These are phyloP conservation scores for Eilema sororculum DNA, from an alignment of 2,888 invertebrate genomes.

Conservation along the genomic window DNA sequence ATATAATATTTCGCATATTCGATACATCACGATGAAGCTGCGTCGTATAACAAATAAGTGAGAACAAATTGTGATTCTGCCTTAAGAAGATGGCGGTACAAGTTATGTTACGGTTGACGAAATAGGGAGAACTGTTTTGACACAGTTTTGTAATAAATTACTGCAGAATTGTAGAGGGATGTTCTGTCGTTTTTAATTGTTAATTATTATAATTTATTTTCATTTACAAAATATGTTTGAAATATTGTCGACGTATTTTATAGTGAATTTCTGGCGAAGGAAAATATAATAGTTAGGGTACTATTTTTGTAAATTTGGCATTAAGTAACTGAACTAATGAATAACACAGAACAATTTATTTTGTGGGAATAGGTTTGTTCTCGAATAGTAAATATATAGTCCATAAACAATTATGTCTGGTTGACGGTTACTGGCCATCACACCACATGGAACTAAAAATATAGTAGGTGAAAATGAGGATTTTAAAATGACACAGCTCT, in stretches of 20 bases:
- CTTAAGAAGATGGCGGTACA: conserved; percentile 20
- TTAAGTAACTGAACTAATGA: neutral
- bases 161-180: conserved; percentile 31
- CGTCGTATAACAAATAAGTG: neutral
- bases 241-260: neutral
- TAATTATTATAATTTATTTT: neutral
- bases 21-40: no score
- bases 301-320: no score
- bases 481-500: no score
- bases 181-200: neutral
- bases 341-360: neutral
- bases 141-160: conserved; percentile 31
- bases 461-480: neutral
- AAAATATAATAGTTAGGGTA: neutral
- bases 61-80: no score
- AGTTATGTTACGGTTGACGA: conserved; percentile 14
- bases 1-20: no score
- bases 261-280: neutral
- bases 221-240: neutral
- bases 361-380: no score
- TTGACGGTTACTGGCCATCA: neutral
- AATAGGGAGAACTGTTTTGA: conserved; percentile 13
- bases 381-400: no score
- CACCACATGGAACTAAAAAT: neutral
- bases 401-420: neutral